These are phyloP conservation scores for Drosophila hydei DNA, from an alignment of 1,140 invertebrate species.

Conservation along the genomic window DNA sequence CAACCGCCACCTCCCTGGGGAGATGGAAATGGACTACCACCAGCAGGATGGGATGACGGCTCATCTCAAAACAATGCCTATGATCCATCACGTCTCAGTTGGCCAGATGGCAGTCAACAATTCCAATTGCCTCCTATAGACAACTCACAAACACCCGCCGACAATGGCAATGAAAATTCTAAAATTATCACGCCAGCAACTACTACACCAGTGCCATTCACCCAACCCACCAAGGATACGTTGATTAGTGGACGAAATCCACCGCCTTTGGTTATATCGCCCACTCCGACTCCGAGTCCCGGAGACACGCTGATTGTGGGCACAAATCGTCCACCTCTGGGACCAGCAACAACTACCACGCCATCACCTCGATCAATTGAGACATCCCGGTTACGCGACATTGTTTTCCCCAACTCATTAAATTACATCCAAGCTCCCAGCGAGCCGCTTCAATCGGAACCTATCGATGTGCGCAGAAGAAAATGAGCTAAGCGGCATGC, in stretches of 20 bases:
- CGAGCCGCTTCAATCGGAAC: constrained; percentile 1
- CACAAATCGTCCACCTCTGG: constrained; percentile 50
- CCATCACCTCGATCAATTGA: constrained; percentile 19
- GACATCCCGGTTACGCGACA: constrained; percentile 20
- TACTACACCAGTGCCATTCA: background rate
- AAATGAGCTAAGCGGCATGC: background rate
- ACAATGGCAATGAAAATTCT: constrained; percentile 23
- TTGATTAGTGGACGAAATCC: constrained; percentile 18
- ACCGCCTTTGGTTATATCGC: constrained; percentile 21
- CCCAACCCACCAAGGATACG: background rate
- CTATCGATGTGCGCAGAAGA: constrained; percentile 54
- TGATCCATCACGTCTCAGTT: background rate
- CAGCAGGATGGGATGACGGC: constrained; percentile 8
- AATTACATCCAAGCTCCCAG: constrained; percentile 25
- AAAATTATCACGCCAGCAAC: constrained; percentile 1
- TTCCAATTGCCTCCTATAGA: background rate
- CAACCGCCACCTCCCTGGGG: constrained; percentile 26
- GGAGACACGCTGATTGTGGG: constrained; percentile 47
- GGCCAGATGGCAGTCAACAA: background rate
- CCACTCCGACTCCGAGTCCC: constrained; percentile 13
- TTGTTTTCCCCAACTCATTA: constrained; percentile 52
- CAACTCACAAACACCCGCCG: background rate
- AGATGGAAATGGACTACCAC: constrained; percentile 1
- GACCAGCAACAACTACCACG: constrained; percentile 19
- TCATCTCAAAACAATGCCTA: background rate